These are phyloP conservation scores for Sylvietta virens DNA, from an alignment of 2,113 vertebrate species.

Conservation along the genomic window DNA sequence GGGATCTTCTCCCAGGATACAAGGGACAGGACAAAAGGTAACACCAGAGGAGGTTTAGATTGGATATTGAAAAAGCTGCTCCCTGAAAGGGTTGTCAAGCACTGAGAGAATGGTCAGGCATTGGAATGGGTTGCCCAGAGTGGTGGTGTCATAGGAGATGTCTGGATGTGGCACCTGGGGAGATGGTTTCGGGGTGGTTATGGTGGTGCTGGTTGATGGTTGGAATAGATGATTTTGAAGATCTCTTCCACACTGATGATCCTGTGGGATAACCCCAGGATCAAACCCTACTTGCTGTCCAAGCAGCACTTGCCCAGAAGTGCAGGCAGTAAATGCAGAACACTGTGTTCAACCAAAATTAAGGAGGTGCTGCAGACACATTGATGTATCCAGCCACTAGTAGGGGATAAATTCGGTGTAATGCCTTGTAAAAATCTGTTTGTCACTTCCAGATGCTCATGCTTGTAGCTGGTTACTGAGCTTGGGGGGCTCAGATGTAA, in stretches of 20 bases:
- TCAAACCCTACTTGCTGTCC: neutral
- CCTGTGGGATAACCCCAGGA: neutral
- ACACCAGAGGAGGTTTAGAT: neutral
- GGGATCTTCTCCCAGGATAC: neutral
- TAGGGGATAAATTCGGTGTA: neutral
- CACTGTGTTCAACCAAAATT: neutral
- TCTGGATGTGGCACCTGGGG: neutral
- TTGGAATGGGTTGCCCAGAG: neutral
- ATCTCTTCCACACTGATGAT: neutral
- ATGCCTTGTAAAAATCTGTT: conserved; percentile 17
- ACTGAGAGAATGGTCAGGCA: neutral
- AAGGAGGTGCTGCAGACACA: neutral
- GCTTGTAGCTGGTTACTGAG: neutral
- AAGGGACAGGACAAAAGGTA: neutral
- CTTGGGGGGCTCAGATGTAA: neutral
- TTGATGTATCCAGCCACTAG: neutral
- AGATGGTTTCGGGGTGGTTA: neutral
- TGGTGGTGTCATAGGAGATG: neutral
- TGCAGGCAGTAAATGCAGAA: neutral
- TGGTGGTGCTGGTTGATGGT: neutral
- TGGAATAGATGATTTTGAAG: neutral
- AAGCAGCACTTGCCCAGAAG: neutral
- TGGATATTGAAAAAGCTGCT: neutral
- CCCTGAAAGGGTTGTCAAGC: neutral
- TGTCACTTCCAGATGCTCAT: neutral